A percentile compares a stretch with the other conserved stretches of the same genome.
These are phyloP conservation scores for Notocelia uddmanniana DNA, from an alignment of 2,888 invertebrate species.

Conservation along the genomic window DNA sequence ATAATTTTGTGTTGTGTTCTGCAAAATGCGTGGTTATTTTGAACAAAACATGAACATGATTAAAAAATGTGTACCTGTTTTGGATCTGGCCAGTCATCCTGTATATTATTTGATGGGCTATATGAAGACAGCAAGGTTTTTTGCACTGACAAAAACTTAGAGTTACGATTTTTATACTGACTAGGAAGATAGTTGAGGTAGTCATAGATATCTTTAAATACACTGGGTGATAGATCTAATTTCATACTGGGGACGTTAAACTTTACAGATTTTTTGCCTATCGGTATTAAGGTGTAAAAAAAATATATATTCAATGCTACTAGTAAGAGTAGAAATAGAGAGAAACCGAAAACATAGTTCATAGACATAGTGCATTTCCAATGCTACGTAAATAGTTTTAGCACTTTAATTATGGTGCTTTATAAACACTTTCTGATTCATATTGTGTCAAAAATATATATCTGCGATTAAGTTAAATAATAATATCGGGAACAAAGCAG, in stretches of 20 bases:
- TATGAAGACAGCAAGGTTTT: conserved; percentile 68
- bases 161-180: conserved; percentile 70
- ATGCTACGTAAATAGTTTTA: background rate
- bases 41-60: background rate
- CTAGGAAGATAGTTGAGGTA: conserved; percentile 73
- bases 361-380: conserved; percentile 66
- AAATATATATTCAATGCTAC: conserved; percentile 78
- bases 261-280: conserved; percentile 58
- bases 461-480: conserved; percentile 10
- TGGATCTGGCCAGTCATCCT: conserved; percentile 65
- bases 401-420: background rate
- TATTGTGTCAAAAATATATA: conserved; percentile 4
- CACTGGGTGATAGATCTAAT: conserved; percentile 62
- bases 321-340: conserved; percentile 72
- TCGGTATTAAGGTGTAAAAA: conserved; percentile 72
- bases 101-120: conserved; percentile 67
- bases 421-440: background rate
- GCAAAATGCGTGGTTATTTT: background rate
- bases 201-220: conserved; percentile 73
- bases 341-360: conserved; percentile 80
- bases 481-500: conserved; percentile 10
- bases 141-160: conserved; percentile 66
- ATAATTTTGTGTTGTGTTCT: background rate
- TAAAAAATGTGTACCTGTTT: conserved; percentile 67
- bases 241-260: conserved; percentile 65